Evolutionary conservation across 1,140 invertebrate genomes (phyloP).

Genomic region (Caenorhabditis brenneri): DNA sequence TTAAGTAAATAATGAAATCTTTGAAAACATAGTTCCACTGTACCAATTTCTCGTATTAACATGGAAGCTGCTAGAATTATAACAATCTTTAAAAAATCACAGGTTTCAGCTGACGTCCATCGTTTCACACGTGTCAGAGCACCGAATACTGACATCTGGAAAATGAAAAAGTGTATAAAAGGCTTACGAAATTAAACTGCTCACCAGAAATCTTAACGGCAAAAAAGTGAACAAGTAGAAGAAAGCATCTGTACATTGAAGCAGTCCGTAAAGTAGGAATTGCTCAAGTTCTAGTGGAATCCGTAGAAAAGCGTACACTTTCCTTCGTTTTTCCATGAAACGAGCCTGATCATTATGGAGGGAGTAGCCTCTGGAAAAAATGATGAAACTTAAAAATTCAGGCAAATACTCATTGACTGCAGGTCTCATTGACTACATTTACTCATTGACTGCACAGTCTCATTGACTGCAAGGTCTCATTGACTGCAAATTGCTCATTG

Average conservation of each 20-base stretch:
- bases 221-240: slow-evolving; percentile 97
- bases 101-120: slow-evolving; percentile 82
- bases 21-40: background rate
- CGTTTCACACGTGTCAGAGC: slow-evolving; percentile 65
- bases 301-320: slow-evolving; percentile 95
- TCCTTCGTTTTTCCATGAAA: slow-evolving; percentile 88
- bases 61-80: slow-evolving; percentile 80
- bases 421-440: too few relatives aligned
- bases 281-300: slow-evolving; percentile 84
- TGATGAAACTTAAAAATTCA: too few relatives aligned
- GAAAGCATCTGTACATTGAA: slow-evolving; percentile 96
- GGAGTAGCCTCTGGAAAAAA: slow-evolving; percentile 68
- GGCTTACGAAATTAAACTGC: too few relatives aligned
- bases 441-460: too few relatives aligned
- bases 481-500: too few relatives aligned
- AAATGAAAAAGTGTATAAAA: background rate
- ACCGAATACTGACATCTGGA: slow-evolving; percentile 65
- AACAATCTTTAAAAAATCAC: slow-evolving; percentile 93
- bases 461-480: too few relatives aligned
- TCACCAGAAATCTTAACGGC: slow-evolving; percentile 86
- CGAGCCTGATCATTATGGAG: slow-evolving; percentile 77
- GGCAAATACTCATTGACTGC: too few relatives aligned
- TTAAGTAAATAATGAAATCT: background rate
- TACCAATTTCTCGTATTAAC: slow-evolving; percentile 76
- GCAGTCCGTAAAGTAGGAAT: slow-evolving; percentile 94